Evolutionary conservation across 2,797 vertebrate species (phyloP).

Genomic region (Siniperca undulata): DNA sequence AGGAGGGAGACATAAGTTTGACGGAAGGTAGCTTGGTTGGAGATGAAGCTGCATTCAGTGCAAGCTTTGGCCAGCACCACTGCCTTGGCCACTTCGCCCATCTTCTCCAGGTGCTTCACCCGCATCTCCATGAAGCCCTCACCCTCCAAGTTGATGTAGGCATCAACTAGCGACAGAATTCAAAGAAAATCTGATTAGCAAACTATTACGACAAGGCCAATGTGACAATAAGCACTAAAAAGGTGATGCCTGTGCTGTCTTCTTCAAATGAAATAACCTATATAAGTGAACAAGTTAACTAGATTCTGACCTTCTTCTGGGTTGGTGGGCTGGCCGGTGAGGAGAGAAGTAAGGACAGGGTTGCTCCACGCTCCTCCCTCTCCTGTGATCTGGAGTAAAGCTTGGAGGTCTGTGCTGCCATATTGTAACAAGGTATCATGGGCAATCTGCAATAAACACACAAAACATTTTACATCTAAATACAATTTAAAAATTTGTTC

Average conservation of each 20-base stretch:
- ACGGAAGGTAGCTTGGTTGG: conserved; percentile 92
- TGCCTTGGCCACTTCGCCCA: conserved; percentile 93
- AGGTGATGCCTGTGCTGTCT: background rate
- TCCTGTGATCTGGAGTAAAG: conserved; percentile 93
- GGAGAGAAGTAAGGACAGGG: conserved; percentile 91
- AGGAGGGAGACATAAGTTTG: conserved; percentile 95
- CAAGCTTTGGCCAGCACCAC: conserved; percentile 94
- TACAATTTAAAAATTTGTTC: background rate
- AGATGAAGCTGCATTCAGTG: conserved; percentile 90
- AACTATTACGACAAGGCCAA: background rate
- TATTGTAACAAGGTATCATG: conserved; percentile 94
- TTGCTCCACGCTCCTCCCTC: conserved; percentile 97
- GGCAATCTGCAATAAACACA: conserved; percentile 86
- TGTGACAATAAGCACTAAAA: background rate
- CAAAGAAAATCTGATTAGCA: conserved; percentile 14
- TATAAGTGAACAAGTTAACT: background rate
- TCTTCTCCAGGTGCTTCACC: conserved; percentile 97
- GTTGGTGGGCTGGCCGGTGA: conserved; percentile 91
- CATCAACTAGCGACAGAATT: conserved; percentile 82
- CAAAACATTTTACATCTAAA: background rate
- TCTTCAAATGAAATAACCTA: background rate
- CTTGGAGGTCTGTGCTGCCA: conserved; percentile 95
- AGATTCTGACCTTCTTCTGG: conserved; percentile 90
- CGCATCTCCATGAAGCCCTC: conserved; percentile 98
- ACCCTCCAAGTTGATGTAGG: conserved; percentile 95